A percentile compares a stretch with the other conserved stretches of the same genome.
phyloP scores from a whole-genome alignment of 1,140 invertebrate species.

The Temnothorax longispinosus region DNA sequence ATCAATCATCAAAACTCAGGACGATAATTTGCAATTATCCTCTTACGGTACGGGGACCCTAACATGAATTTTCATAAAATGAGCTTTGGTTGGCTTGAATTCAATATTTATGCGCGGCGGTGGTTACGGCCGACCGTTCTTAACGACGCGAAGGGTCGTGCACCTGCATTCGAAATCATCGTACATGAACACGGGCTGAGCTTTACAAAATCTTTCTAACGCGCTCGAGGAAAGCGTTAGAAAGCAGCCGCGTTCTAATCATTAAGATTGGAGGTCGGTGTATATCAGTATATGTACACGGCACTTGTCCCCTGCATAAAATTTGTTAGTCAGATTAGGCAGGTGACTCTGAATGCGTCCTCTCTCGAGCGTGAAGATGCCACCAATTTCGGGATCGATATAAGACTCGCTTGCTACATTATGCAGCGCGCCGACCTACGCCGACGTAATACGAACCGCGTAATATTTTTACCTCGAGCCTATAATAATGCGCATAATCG shows the following conservation, averaged over 20 bases:
- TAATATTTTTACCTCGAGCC: background rate
- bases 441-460: background rate
- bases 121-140: conserved; percentile 4
- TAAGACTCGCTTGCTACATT: conserved; percentile 29
- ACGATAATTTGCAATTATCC: conserved; percentile 2
- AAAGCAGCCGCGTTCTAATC: conserved; percentile 37
- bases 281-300: background rate
- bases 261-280: conserved; percentile 21
- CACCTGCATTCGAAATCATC: conserved; percentile 48
- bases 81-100: background rate
- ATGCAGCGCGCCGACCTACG: background rate
- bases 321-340: conserved; percentile 72
- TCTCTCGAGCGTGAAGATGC: conserved; percentile 33
- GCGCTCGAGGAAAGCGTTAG: background rate
- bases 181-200: background rate
- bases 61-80: conserved; percentile 25
- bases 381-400: conserved; percentile 42
- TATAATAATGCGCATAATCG: background rate
- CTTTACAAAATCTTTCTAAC: conserved; percentile 48
- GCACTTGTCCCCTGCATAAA: conserved; percentile 43
- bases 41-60: background rate
- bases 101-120: conserved; percentile 39
- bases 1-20: too few species aligned
- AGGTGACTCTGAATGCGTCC: conserved; percentile 55
- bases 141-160: conserved; percentile 38